Evolutionary conservation across 1,140 invertebrate species (phyloP).

Genomic region (Drosophila murphyi): DNA sequence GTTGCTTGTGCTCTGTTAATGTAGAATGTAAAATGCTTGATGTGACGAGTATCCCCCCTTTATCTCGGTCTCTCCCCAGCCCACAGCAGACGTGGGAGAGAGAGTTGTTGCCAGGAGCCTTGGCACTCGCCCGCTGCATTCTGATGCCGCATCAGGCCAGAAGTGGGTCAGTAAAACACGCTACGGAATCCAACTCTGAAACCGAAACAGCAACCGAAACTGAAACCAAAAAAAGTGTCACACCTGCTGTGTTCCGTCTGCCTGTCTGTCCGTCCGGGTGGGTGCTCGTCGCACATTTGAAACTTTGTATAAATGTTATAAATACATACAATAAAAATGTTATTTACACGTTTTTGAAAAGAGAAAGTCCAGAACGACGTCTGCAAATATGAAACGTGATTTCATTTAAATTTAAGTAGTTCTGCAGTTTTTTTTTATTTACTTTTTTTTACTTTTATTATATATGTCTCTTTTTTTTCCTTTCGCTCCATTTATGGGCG

Average conservation of each 20-base stretch:
- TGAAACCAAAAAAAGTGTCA: constrained; percentile 62
- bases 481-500: constrained; percentile 40
- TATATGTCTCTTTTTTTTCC: constrained; percentile 35
- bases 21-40: constrained; percentile 55
- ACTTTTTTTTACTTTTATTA: constrained; percentile 11
- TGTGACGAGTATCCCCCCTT: constrained; percentile 13
- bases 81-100: constrained; percentile 36
- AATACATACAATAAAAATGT: constrained; percentile 77
- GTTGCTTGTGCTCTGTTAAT: constrained; percentile 66
- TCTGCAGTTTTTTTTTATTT: constrained; percentile 57
- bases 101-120: constrained; percentile 69
- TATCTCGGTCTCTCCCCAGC: not conserved
- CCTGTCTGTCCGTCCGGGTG: constrained; percentile 37
- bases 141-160: constrained; percentile 69
- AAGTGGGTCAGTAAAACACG: constrained; percentile 77
- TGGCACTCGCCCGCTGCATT: constrained; percentile 63
- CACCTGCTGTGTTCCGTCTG: constrained; percentile 45
- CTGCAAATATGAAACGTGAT: constrained; percentile 57
- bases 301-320: constrained; percentile 78
- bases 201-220: constrained; percentile 13
- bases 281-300: constrained; percentile 42
- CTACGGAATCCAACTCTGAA: constrained; percentile 40
- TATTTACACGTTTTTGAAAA: constrained; percentile 80
- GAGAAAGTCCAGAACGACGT: constrained; percentile 69
- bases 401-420: constrained; percentile 67